Percentiles rank a stretch among this genome's conserved stretches.
Evolutionary conservation across 1,140 invertebrate species (phyloP).

Genomic region (Notospermus geniculatus): DNA sequence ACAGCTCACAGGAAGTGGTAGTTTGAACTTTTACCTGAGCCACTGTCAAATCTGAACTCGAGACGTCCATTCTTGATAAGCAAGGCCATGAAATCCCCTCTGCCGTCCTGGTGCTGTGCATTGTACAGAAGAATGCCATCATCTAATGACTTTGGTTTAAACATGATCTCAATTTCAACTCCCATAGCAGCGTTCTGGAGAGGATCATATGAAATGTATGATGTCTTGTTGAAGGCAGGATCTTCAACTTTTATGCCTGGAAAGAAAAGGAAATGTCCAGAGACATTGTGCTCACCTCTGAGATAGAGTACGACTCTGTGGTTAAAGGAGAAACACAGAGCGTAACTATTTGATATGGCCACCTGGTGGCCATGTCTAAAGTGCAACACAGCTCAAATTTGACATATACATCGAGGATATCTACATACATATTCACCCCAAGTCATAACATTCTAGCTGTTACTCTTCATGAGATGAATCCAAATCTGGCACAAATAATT

Average conservation of each 20-base stretch:
- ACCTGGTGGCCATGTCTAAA: too few relatives aligned
- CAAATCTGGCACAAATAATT: too few relatives aligned
- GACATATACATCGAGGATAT: too few relatives aligned
- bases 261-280: slow-evolving; percentile 67
- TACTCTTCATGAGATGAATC: too few relatives aligned
- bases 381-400: too few relatives aligned
- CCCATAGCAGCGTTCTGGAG: slow-evolving; percentile 64
- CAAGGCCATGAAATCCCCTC: slow-evolving; percentile 82
- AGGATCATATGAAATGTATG: slow-evolving; percentile 75
- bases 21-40: slow-evolving; percentile 64
- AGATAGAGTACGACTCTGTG: too few relatives aligned
- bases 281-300: too few relatives aligned
- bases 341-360: too few relatives aligned
- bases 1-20: too few relatives aligned
- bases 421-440: too few relatives aligned
- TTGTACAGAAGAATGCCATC: slow-evolving; percentile 86
- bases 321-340: too few relatives aligned
- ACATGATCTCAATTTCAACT: slow-evolving; percentile 61
- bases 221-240: slow-evolving; percentile 72
- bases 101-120: slow-evolving; percentile 77
- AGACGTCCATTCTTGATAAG: slow-evolving; percentile 75
- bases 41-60: slow-evolving; percentile 85
- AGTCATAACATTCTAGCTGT: too few relatives aligned
- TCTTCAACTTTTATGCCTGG: slow-evolving; percentile 66
- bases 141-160: slow-evolving; percentile 70